A percentile compares a stretch with the other conserved stretches of the same genome.
These are phyloP conservation scores for Meloe dianella DNA, from an alignment of 2,888 invertebrate species.

Conservation along the genomic window DNA sequence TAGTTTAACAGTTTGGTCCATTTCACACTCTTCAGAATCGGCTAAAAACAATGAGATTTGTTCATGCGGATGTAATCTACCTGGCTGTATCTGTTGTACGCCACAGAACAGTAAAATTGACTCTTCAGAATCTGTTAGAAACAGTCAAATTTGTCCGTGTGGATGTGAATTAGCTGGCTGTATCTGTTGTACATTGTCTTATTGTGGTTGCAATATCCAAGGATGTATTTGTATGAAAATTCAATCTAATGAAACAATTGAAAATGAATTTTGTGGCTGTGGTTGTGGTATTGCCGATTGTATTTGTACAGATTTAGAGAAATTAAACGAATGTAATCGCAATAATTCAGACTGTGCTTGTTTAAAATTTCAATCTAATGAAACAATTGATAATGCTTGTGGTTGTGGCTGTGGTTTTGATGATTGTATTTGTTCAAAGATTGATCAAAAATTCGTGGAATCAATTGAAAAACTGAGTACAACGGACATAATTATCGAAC, in stretches of 20 bases:
- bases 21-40: not conserved
- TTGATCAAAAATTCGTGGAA: not conserved
- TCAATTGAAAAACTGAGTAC: not conserved
- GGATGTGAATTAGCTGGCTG: too few relatives aligned
- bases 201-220: too few relatives aligned
- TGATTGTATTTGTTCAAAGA: conserved; percentile 22
- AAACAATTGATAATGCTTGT: not conserved
- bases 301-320: too few relatives aligned
- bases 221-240: too few relatives aligned
- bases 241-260: too few relatives aligned
- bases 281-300: conserved; percentile 12
- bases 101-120: too few relatives aligned
- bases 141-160: too few relatives aligned
- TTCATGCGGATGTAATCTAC: conserved; percentile 15
- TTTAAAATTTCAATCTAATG: not conserved
- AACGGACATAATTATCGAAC: too few relatives aligned
- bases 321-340: too few relatives aligned
- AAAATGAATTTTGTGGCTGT: not conserved
- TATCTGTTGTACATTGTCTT: too few relatives aligned
- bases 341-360: too few relatives aligned
- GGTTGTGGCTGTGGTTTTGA: conserved; percentile 14
- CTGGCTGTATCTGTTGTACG: not conserved
- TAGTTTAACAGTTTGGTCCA: not conserved
- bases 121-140: too few relatives aligned
- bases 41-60: not conserved